Evolutionary conservation across 1,140 invertebrate genomes (phyloP), one percentile per base, ranked within the genome.

Genomic region (Planococcus citri): DNA sequence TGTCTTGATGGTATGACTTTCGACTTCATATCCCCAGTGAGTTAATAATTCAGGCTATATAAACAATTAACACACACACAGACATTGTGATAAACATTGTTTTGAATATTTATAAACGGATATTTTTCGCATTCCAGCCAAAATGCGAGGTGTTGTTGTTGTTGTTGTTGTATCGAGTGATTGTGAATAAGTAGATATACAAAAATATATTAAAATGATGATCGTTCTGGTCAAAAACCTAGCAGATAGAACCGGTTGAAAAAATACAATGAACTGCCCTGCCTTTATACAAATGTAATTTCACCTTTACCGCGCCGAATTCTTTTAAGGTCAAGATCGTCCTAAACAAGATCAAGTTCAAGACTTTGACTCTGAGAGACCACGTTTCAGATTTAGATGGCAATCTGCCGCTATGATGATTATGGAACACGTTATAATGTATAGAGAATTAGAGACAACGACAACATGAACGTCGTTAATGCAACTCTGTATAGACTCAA

Each of bases 1-100:
- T 8, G 86, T 86, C n/a, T 76, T 78, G 0, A 86, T 79, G 4
- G 74, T 75, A 72, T 85, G 81, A 24, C 20, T 70, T 73, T 74
- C 73, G 17, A 41, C 70, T 4, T 25, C 22, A 64, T 70, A 73
- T 25, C 73, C 73, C 69, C 68, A 69, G 27, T 71, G 64, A 24
- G 27, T 41, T 60, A 73, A 72, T 37, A 74, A 68, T 33, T 68
- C 72, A 60, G 68, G 67, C 73, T n/a, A n/a, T n/a, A n/a, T n/a
- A 67, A 22, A 69, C 58, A 68, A 69, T 22, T 8, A 2, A 51
- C 60, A 78, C 37, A 41, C 37, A 69, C 68, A 68, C 37, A 69
- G 37, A 10, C n/a, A 41, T 41, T 41, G 37, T 41, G n/a, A 41
- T 41, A 10, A n/a, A n/a, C n/a, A n/a, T n/a, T n/a, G n/a, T n/a